A percentile compares a stretch with the other conserved stretches of the same genome.
These are phyloP conservation scores for Crematogaster levior DNA, from an alignment of 2,888 invertebrate species.

Conservation along the genomic window DNA sequence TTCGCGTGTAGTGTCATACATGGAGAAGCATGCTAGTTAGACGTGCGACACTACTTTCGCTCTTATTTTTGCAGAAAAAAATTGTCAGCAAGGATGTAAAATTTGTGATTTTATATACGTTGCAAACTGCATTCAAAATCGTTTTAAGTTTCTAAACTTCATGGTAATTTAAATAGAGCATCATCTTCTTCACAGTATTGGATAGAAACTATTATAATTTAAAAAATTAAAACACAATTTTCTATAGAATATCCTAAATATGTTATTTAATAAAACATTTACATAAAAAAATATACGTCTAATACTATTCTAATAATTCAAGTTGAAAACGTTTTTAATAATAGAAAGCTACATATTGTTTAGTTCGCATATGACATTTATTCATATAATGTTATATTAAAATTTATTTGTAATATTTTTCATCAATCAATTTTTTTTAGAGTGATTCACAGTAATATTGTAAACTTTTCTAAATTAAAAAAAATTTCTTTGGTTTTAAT, in stretches of 20 bases:
- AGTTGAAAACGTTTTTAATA: neutral
- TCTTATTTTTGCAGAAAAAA: conserved; percentile 54
- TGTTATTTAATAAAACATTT: neutral
- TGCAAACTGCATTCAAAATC: neutral
- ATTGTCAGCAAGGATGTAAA: neutral
- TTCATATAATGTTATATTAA: neutral
- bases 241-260: no score
- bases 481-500: conserved; percentile 16
- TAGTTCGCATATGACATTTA: neutral
- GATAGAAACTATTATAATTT: neutral
- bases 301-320: neutral
- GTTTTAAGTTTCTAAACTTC: neutral
- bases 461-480: neutral
- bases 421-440: neutral
- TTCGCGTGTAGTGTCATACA: conserved; percentile 85
- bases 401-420: neutral
- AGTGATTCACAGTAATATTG: neutral
- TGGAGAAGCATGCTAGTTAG: conserved; percentile 82
- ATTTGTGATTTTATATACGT: neutral
- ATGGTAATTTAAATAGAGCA: neutral
- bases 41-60: conserved; percentile 65
- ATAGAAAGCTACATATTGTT: neutral
- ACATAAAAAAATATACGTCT: no score
- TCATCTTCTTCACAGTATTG: neutral
- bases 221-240: neutral